Conservation (phyloP, 2,888 invertebrate species). For the Enchytraeus crypticus region DNA sequence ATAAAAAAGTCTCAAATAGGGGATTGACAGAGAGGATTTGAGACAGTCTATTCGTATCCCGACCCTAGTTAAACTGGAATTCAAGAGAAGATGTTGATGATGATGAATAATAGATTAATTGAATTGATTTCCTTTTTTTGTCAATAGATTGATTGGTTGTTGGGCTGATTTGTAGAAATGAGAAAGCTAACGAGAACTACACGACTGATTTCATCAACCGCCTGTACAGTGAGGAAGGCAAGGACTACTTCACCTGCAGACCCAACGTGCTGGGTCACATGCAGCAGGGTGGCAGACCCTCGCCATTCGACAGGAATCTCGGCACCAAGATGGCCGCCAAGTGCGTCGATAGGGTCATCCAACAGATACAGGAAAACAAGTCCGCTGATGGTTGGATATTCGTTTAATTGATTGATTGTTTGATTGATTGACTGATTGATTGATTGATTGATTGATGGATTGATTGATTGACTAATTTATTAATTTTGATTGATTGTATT, state of each 20-base stretch:
- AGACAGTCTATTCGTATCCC: too few species aligned
- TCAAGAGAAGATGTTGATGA: too few species aligned
- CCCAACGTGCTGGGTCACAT: constrained; percentile 92
- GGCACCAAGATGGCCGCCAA: constrained; percentile 97
- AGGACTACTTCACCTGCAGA: constrained; percentile 85
- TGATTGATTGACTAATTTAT: too few species aligned
- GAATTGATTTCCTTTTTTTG: too few species aligned
- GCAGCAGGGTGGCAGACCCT: constrained; percentile 96
- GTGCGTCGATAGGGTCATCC: constrained; percentile 81
- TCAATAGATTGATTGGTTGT: too few species aligned
- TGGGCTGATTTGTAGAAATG: constrained; percentile 73
- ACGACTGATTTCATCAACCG: constrained; percentile 93
- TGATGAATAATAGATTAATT: too few species aligned
- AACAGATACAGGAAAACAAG: constrained; percentile 41
- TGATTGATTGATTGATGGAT: too few species aligned
- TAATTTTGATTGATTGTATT: background rate
- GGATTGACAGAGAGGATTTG: too few species aligned
- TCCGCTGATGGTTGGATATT: constrained; percentile 35
- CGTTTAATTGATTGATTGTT: too few species aligned
- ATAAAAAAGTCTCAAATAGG: too few species aligned
- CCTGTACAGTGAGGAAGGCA: constrained; percentile 91
- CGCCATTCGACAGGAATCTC: constrained; percentile 96
- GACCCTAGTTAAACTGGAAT: too few species aligned
- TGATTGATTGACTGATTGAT: too few species aligned
- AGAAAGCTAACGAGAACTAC: constrained; percentile 82